Percentiles rank a stretch among this genome's conserved stretches.
Evolutionary conservation across 2,888 invertebrate species (phyloP).

Genomic region (Drosophila borborema): DNA sequence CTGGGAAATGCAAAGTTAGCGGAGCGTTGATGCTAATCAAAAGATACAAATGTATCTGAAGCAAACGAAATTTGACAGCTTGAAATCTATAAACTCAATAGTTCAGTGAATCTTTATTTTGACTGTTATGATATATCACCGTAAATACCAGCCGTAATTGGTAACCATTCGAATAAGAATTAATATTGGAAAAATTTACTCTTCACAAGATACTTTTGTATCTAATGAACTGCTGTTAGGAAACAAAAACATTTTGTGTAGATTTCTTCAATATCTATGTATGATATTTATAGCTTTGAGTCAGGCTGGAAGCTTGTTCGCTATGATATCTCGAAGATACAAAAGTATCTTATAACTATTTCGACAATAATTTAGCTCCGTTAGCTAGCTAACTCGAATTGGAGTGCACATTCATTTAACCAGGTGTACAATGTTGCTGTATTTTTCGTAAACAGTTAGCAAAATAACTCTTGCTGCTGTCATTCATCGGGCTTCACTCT

Average conservation of each 20-base stretch:
- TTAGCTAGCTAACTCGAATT: not conserved
- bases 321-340: not conserved
- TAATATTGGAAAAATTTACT: not conserved
- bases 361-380: not conserved
- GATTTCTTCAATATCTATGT: not conserved
- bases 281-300: not conserved
- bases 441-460: conserved; percentile 14
- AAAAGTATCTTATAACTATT: conserved; percentile 2
- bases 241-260: not conserved
- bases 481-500: not conserved
- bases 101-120: too few relatives aligned
- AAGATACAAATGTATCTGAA: conserved; percentile 2
- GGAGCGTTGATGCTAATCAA: too few relatives aligned
- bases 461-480: conserved; percentile 27
- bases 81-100: too few relatives aligned
- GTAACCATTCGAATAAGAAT: too few relatives aligned
- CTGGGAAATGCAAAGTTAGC: not conserved
- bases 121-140: too few relatives aligned
- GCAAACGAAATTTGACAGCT: too few relatives aligned
- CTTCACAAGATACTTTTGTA: not conserved
- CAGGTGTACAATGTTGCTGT: conserved; percentile 5
- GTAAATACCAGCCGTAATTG: too few relatives aligned
- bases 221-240: not conserved
- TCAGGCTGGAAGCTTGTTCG: too few relatives aligned
- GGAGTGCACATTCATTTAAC: not conserved